Evolutionary conservation across 1,140 invertebrate genomes (phyloP).

Genomic region (Anadara kagoshimensis): DNA sequence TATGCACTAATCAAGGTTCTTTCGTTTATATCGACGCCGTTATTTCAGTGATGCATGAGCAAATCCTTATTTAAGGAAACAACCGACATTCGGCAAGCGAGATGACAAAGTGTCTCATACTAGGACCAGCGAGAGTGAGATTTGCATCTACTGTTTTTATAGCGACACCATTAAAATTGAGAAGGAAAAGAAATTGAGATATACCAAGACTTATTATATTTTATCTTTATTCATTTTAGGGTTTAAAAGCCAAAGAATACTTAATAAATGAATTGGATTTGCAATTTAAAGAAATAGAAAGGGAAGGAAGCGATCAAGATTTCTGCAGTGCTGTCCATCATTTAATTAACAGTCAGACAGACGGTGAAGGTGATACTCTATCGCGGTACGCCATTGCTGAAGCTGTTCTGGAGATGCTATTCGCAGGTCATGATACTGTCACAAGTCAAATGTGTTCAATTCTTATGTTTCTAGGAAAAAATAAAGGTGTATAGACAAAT

Average conservation of each 20-base stretch:
- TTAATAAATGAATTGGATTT: not conserved
- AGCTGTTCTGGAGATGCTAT: constrained; percentile 53
- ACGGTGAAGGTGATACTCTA: not conserved
- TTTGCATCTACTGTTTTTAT: no score
- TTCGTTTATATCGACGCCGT: no score
- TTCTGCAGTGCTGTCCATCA: not conserved
- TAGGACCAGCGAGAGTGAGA: no score
- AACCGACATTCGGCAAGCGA: no score
- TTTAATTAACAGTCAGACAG: not conserved
- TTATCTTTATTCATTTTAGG: no score
- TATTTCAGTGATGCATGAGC: no score
- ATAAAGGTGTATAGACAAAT: constrained; percentile 47
- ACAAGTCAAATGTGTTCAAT: constrained; percentile 51
- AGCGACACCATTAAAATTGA: no score
- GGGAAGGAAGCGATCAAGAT: not conserved
- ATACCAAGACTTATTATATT: no score
- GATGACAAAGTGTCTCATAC: no score
- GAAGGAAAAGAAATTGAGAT: no score
- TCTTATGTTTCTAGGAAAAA: constrained; percentile 46
- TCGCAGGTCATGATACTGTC: constrained; percentile 54
- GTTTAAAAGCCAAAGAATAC: constrained; percentile 4
- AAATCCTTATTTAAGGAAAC: no score
- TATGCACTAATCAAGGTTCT: no score
- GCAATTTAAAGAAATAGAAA: not conserved
- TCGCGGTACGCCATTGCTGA: constrained; percentile 41